Evolutionary conservation across 37 sponge, comb jelly and placozoan genomes (phyloP), one percentile per base, ranked within the genome.

Genomic region (Geodia barretti): DNA sequence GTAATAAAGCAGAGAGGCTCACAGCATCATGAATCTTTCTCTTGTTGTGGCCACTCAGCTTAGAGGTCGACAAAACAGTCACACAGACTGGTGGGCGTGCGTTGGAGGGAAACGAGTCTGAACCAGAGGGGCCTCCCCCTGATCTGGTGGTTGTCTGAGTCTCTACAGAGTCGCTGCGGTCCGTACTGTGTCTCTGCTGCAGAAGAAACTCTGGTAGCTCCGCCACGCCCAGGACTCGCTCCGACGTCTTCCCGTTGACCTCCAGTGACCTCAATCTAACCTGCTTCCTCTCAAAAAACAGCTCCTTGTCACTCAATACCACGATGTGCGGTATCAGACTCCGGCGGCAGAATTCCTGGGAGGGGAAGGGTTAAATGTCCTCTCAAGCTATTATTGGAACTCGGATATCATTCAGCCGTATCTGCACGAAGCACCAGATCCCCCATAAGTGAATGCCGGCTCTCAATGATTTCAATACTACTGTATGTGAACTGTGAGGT

Each of bases 21-120:
- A 87, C 92, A 64, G 85, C 86, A 63, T 88, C 89, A 31, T 92
- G 89, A 24, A 80, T 62, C 25, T 75, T 85, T 68, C 93, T 70
- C 78, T n/a, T 88, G 0, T 84, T 4, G 64, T 92, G 81, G 0
- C 86, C 89, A 3, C 78, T 69, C 30, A 92, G 41, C 65, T 88
- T 92, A 36, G 77, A 68, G 4, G 62, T 75, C 17, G 66, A 66
- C 20, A 88, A 67, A 67, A 81, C 64, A 19, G 70, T 83, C 29
- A 88, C 58, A 61, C 60, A 82, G 63, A 85, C 58, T 14, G 54
- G 69, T 20, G 87, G 87, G 30, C 81, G 19, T 24, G 35, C 42
- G 41, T n/a, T 72, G 4, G 32, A 2, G 39, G 68, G 54, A 47
- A 47, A 47, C 14, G 54, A 47, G 54, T 47, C 54, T 14, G 14